phyloP scores from a whole-genome alignment of 2,113 vertebrate genomes.

The Aleadryas rufinucha region DNA sequence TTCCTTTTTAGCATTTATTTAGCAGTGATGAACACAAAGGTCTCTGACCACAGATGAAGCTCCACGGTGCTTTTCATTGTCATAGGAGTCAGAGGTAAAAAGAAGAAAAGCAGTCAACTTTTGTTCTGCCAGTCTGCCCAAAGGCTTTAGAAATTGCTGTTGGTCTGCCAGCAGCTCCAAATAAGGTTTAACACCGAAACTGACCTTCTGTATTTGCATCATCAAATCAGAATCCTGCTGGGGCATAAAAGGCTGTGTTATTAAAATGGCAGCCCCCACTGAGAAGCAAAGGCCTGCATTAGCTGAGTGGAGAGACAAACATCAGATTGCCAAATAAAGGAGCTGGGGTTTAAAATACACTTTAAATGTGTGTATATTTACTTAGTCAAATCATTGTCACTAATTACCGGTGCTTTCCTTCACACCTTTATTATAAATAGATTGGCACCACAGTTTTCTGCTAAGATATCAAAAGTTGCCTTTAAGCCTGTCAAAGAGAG shows the following conservation, averaged over 20 bases:
- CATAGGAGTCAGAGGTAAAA: not conserved
- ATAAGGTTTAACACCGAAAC: not conserved
- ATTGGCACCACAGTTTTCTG: not conserved
- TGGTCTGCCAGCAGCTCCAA: not conserved
- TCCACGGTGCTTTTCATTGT: not conserved
- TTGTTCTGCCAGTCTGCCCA: not conserved
- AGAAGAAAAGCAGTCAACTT: not conserved
- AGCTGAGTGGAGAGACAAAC: not conserved
- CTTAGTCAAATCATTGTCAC: not conserved
- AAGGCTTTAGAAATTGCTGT: not conserved
- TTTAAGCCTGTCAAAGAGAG: not conserved
- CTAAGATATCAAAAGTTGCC: not conserved
- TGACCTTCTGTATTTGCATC: not conserved
- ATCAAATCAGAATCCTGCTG: not conserved
- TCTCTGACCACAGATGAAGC: not conserved
- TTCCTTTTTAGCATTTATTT: not conserved
- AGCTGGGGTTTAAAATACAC: not conserved
- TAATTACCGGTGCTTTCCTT: not conserved
- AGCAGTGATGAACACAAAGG: not conserved
- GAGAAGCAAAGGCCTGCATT: not conserved
- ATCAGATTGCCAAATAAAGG: not conserved
- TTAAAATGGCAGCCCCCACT: not conserved
- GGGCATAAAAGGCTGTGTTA: not conserved
- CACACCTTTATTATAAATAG: not conserved
- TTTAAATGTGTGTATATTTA: not conserved